Evolutionary conservation across 2,888 invertebrate species (phyloP).

Genomic region (Salticus scenicus): DNA sequence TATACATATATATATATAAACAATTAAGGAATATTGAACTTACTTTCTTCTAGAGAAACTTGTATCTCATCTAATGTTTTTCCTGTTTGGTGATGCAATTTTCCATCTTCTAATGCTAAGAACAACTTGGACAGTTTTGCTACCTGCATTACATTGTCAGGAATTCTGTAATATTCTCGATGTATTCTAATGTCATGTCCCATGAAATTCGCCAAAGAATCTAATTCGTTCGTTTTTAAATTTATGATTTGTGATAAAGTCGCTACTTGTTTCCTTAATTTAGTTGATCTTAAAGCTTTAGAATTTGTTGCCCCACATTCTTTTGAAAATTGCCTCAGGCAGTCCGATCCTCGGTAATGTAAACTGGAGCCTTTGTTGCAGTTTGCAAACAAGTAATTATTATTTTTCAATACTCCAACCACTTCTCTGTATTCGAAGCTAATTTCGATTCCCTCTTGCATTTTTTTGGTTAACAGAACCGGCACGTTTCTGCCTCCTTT

Average conservation of each 20-base stretch:
- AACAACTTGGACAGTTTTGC: not conserved
- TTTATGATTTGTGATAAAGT: not conserved
- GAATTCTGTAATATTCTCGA: not conserved
- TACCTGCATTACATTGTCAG: not conserved
- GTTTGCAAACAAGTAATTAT: not conserved
- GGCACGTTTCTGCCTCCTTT: not conserved
- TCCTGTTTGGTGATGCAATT: not conserved
- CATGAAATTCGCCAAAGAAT: not conserved
- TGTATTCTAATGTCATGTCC: conserved; percentile 3
- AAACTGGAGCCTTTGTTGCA: not conserved
- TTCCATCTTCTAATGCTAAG: not conserved
- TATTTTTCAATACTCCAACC: not conserved
- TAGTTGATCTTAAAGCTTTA: not conserved
- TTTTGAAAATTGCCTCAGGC: not conserved
- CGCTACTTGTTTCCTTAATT: not conserved
- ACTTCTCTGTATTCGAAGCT: not conserved
- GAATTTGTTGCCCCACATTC: not conserved
- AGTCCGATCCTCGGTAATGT: not conserved
- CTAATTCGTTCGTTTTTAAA: not conserved
- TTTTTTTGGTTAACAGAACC: not conserved
- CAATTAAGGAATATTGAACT: too few relatives aligned
- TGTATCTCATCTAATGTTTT: not conserved
- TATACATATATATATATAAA: too few relatives aligned
- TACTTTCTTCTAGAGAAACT: not conserved
- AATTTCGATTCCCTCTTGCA: not conserved